These are phyloP conservation scores for Reinhardtius hippoglossoides DNA, from an alignment of 2,113 vertebrate genomes.

Conservation along the genomic window DNA sequence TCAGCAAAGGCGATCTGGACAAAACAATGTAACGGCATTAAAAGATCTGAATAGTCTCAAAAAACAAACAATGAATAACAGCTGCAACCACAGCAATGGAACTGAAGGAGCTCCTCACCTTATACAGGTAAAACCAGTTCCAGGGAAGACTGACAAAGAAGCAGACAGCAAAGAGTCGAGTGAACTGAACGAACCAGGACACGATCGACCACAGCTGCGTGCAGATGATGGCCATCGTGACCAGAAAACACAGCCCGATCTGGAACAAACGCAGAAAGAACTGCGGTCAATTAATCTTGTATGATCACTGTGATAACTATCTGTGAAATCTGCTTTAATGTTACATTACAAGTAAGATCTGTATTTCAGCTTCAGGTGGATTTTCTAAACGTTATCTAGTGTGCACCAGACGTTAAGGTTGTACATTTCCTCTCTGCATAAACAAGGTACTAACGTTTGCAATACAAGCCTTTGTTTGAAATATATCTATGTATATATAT, in stretches of 20 bases:
- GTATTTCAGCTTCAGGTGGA: no score
- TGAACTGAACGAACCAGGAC: conserved; percentile 88
- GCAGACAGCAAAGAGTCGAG: conserved; percentile 84
- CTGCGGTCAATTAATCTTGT: neutral
- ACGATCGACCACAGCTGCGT: conserved; percentile 88
- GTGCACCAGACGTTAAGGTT: no score
- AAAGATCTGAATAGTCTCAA: neutral
- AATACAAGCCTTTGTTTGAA: no score
- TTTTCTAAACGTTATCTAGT: no score
- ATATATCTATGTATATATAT: no score
- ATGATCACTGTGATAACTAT: no score
- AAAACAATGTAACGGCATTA: neutral
- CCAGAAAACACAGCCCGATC: conserved; percentile 80
- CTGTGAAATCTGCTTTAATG: no score
- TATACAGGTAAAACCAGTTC: conserved; percentile 97
- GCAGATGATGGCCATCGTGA: conserved; percentile 81
- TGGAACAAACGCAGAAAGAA: conserved; percentile 62
- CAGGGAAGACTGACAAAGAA: conserved; percentile 91
- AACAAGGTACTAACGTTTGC: no score
- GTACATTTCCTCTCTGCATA: no score
- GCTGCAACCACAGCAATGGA: neutral
- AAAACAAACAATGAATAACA: neutral
- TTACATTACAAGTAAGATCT: no score
- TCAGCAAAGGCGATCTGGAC: conserved; percentile 89
- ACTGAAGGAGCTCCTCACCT: conserved; percentile 80